Base-by-base conservation (phyloP, 1,140 invertebrate species). In the Bombus waltoni region DNA sequence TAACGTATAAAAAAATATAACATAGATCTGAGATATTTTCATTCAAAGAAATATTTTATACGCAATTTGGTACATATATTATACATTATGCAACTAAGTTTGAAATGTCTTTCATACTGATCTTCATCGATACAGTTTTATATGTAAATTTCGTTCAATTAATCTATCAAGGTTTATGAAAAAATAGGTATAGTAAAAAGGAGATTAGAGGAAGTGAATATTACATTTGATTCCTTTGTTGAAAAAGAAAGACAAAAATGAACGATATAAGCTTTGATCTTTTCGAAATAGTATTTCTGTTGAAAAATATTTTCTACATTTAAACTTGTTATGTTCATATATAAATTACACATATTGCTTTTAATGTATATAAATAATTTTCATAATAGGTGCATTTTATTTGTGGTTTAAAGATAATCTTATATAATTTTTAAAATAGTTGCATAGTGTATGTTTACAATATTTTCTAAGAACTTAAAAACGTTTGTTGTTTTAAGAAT, bases 361-460 rank as follows among this genome's bases (percentile, higher is more conserved):
- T 28, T 71, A 71, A 71, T 71, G 10, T 40, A 71, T 2, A 40
- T 13, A 40, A 68, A 18, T 68, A 68, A 38, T 68, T 68, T 40
- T 28, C 18, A 53, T 40, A 40, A 40, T 15, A 71, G 25, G 4
- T 71, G 10, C 25, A 5, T 71, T 40, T 25, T 15, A 40, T 28
- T 25, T 40, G 13, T 40, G 8, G 1, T 11, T 40, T 40, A 0
- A 71, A 40, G 28, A 40, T 71, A 13, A 70, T 70, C 0, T 70
- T 40, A 70, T 40, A 25, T 38, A 77, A 40, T 66, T 71, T 71
- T 40, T 66, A 32, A n/a, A 35, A 70, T 53, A 53, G 65, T 80
- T 70, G 78, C 78, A 80, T 47, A 47, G 13, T 80, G 78, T 35
- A 70, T 32, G n/a, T 77, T 62, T 77, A 40, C 25, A 40, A 59